These are phyloP conservation scores for Recurvirostra avosetta DNA, from an alignment of 2,113 vertebrate species.

Conservation along the genomic window DNA sequence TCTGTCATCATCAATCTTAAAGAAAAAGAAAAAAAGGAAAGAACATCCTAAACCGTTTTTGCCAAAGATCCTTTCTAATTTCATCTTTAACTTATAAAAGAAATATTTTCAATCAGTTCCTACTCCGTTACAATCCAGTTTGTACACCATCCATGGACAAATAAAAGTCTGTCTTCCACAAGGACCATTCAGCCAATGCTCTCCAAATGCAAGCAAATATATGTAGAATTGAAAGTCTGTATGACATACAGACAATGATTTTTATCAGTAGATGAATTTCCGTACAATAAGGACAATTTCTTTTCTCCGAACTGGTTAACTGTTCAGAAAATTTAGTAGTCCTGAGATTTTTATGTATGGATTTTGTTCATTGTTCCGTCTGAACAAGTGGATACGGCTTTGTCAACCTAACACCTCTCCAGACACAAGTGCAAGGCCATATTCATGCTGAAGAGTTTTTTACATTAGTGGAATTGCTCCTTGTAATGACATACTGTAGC, in stretches of 20 bases:
- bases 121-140: neutral
- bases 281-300: neutral
- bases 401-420: too few relatives aligned
- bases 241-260: neutral
- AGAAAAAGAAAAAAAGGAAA: neutral
- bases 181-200: neutral
- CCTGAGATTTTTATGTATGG: too few relatives aligned
- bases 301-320: neutral
- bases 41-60: neutral
- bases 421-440: too few relatives aligned
- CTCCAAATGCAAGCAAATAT: neutral
- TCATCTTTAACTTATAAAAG: neutral
- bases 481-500: too few relatives aligned
- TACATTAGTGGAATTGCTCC: too few relatives aligned
- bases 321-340: too few relatives aligned
- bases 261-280: neutral
- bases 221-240: neutral
- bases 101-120: neutral
- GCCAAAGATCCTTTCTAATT: neutral
- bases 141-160: neutral
- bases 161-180: neutral
- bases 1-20: neutral
- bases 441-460: too few relatives aligned
- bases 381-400: too few relatives aligned
- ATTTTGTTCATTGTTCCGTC: too few relatives aligned